These are phyloP conservation scores for western clawed frog (Xenopus tropicalis) DNA, from an alignment of 2,113 vertebrate species.

Conservation along the genomic window UCB_Xtro_10.0 CM004444.2:172782501-172783000, in stretches of 20 bases:
- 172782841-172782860: slow-evolving; percentile 5
- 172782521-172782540: too few species aligned
- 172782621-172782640: too few species aligned
- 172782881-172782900: neutral
- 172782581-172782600: too few species aligned
- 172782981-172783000: slow-evolving; percentile 10
- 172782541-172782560: too few species aligned
- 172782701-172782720: too few species aligned
- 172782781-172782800: slow-evolving; percentile 7
- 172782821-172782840: neutral
- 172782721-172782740: too few species aligned
- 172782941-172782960: neutral
- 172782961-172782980: neutral
- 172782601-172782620: too few species aligned
- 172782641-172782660: too few species aligned
- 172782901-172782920: slow-evolving; percentile 18
- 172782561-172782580: too few species aligned
- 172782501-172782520: too few species aligned
- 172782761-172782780: slow-evolving; percentile 1
- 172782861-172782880: neutral
- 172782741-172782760: neutral
- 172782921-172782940: slow-evolving; percentile 30
- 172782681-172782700: too few species aligned
- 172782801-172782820: neutral
- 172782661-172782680: too few species aligned